Base-by-base conservation (phyloP, 2,113 vertebrate genomes). In the Corythoichthys haematopterus region DNA sequence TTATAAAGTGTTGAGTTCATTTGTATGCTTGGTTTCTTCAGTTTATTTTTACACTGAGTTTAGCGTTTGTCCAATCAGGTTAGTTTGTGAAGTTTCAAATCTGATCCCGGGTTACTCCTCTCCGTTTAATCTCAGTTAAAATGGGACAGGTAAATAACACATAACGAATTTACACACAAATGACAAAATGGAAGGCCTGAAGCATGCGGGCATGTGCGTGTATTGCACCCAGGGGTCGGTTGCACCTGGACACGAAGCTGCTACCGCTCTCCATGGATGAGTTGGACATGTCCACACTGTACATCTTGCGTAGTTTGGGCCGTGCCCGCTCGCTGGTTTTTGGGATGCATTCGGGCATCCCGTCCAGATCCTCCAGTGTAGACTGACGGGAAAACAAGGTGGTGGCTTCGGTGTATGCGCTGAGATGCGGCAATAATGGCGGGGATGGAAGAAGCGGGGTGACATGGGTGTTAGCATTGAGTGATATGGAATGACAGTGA, bases 271-370 rank as follows among this genome's bases (percentile, higher is more conserved):
- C 97, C 87, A 90, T 86, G 28, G 96, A 98, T 50, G 96, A 98
- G 78, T 92, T 95, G 86, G 97, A 97, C 89, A 93, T 70, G 82
- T 98, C 97, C 93, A 98, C 79, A 92, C 93, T 91, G 89, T 92
- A 89, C 93, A 96, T 96, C 94, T 98, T 98, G 90, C 92, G 92
- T 87, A 99, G 94, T 80, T 93, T 96, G 91, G 96, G 95, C 88
- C 96, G 92, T 80, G 94, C 92, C 1, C 95, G 96, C 89, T 99
- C 95, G 84, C 97, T 99, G 91, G 96, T 99, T 95, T 96, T 98
- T 91, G 95, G 97, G 89, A 98, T 91, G 85, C 86, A 88, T 82
- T 96, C 94, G 80, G 93, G 92, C 90, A 94, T 93, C 81, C 92
- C 94, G 81, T 98, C 97, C 89, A 98, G 92, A 89, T 99, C 95